Percentiles rank a stretch among this genome's conserved stretches.
phyloP scores from a whole-genome alignment of 2,113 vertebrate genomes.

The Mormoops blainvillei region DNA sequence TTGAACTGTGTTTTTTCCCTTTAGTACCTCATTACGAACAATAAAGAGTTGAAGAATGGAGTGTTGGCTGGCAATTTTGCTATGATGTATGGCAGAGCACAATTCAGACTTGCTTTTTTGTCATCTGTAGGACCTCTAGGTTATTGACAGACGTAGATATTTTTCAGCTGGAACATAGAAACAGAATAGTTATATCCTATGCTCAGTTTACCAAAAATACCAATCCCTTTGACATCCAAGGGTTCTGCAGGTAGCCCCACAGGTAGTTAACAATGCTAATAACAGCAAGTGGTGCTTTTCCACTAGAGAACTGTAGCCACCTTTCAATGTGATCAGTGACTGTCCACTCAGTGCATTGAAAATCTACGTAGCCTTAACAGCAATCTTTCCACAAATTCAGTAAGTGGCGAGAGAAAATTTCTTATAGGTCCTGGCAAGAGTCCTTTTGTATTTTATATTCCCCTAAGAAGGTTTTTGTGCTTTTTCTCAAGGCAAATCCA shows the following conservation, averaged over 20 bases:
- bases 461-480: background rate
- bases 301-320: background rate
- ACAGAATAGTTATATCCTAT: background rate
- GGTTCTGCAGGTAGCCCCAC: background rate
- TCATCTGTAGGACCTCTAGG: background rate
- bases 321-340: background rate
- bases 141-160: constrained; percentile 69
- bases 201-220: background rate
- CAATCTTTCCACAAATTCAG: background rate
- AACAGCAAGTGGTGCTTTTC: background rate
- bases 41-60: background rate
- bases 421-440: background rate
- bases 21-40: background rate
- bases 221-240: background rate
- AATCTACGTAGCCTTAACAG: background rate
- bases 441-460: background rate
- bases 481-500: constrained; percentile 4
- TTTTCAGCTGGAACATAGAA: constrained; percentile 57
- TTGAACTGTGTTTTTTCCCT: background rate
- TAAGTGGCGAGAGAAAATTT: background rate
- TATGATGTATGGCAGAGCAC: constrained; percentile 6
- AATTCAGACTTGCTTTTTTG: constrained; percentile 54
- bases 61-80: constrained; percentile 7
- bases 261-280: background rate
- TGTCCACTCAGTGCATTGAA: background rate